Evolutionary conservation across 2,113 vertebrate species (phyloP).

Genomic region (Syrrhaptes paradoxus): DNA sequence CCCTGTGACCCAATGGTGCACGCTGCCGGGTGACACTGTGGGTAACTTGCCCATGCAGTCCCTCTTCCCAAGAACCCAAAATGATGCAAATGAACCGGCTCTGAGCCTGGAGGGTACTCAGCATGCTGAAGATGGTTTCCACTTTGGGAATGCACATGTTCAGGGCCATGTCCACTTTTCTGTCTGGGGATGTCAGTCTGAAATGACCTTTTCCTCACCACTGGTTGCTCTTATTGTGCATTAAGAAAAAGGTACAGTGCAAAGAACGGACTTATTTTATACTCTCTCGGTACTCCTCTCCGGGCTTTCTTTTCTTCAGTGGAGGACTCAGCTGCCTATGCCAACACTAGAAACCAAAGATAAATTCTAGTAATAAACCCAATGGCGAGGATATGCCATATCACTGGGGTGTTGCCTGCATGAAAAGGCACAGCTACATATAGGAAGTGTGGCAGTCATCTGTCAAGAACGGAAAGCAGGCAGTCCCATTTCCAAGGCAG

Average conservation of each 20-base stretch:
- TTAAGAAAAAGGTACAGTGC: not conserved
- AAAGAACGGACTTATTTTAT: not conserved
- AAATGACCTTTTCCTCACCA: not conserved
- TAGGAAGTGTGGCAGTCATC: not conserved
- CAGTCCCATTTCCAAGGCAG: not conserved
- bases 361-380: not conserved
- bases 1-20: not conserved
- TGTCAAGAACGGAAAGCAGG: not conserved
- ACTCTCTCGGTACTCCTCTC: not conserved
- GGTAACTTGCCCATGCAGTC: accelerated
- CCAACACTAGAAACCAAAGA: not conserved
- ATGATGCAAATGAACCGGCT: not conserved
- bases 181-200: not conserved
- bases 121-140: not conserved
- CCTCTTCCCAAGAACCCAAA: not conserved
- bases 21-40: not conserved
- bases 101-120: not conserved
- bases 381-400: not conserved
- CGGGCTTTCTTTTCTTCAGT: not conserved
- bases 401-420: not conserved
- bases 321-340: not conserved
- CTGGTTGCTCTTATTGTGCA: not conserved
- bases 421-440: not conserved
- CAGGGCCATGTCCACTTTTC: not conserved
- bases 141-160: not conserved